Evolutionary conservation across 2,888 invertebrate species (phyloP), one percentile per base, ranked within the genome.

Genomic region (Anoplius nigerrimus): DNA sequence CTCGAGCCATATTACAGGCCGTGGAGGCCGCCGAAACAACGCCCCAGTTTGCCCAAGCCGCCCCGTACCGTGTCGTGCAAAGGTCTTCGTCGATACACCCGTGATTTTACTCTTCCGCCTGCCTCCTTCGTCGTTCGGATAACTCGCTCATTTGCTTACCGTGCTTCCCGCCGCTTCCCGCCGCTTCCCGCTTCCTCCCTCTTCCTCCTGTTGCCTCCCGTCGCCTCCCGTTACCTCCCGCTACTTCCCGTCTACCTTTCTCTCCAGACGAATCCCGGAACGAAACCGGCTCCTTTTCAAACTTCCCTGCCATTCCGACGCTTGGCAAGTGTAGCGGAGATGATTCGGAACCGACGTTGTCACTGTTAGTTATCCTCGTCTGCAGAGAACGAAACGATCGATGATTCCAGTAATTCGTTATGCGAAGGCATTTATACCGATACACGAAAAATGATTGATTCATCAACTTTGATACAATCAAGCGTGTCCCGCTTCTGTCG

Each of bases 1-100:
- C 66, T 59, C 69, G 65, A 77, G 69, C 77, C 67, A 75, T 73
- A 79, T 79, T 79, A 79, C 75, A 68, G 72, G 67, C 69, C 67
- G 59, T 62, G 48, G 21, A 60, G 51, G 71, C 68, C 62, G 65
- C 64, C 73, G 75, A 75, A 73, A 73, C 73, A 75, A 64, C 73
- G 66, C 58, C 72, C 64, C 18, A 16, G 72, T 69, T 74, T 55
- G 56, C 72, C 54, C 18, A 34, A 34, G 34, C 34, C 60, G 58
- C 61, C 53, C n/a, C 56, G 73, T 61, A 60, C 62, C 72, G 65
- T 66, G 63, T 62, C 64, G 46, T 27, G 63, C 59, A 53, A 71
- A 72, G 16, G 16, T 48, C 48, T 18, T 48, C 48, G 16, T 48
- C 48, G 48, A 48, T 48, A 48, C 48, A 4, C 16, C 18, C 18